Evolutionary conservation across 2,113 vertebrate species (phyloP).

Genomic region (Entomyzon cyanotis): DNA sequence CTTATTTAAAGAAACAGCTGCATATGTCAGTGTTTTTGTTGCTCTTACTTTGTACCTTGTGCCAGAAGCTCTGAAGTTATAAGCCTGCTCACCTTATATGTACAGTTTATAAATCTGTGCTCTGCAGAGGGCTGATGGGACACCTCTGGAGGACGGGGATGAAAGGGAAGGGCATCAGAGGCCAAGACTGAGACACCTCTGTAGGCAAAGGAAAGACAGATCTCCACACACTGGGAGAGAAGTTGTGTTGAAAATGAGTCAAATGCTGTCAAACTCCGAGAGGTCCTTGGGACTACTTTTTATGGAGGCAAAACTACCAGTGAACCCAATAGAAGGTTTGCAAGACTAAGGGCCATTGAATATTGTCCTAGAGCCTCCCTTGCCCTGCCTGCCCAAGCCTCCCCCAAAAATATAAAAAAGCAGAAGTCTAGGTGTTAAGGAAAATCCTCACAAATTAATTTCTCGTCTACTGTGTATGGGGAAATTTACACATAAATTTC

Average conservation of each 20-base stretch:
- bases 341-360: not conserved
- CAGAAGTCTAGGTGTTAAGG: not conserved
- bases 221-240: not conserved
- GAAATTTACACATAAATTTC: not conserved
- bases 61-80: conserved; percentile 60
- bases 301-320: not conserved
- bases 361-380: not conserved
- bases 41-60: conserved; percentile 47
- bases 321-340: not conserved
- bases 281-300: not conserved
- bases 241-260: not conserved
- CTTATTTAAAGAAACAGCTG: conserved; percentile 72
- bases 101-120: conserved; percentile 10
- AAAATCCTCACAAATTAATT: not conserved
- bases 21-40: conserved; percentile 65
- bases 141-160: not conserved
- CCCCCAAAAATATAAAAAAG: not conserved
- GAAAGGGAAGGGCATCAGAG: not conserved
- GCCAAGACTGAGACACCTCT: not conserved
- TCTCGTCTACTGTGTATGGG: not conserved
- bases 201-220: not conserved
- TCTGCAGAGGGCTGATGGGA: not conserved
- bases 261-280: not conserved
- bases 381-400: not conserved
- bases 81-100: conserved; percentile 29